Base-by-base conservation (phyloP, 1,140 invertebrate species). In the Drosophila repletoides region DNA sequence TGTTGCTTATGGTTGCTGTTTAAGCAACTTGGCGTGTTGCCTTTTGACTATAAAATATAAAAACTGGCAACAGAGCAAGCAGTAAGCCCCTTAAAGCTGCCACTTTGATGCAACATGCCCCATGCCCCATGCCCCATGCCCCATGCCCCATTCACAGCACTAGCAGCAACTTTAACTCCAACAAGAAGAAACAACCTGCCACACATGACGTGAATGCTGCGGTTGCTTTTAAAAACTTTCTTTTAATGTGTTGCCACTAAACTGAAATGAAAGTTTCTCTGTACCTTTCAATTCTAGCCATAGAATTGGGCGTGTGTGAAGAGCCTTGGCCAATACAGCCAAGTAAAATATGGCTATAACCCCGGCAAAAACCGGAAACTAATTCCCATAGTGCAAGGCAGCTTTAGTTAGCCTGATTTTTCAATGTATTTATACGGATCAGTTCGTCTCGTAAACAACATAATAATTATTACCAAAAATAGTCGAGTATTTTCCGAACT, bases 11-110 rank as follows among this genome's bases (percentile, higher is more conserved):
- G 24, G 40, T 22, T 33, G 41, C 55, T 59, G 28, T 61, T 80
- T 66, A 81, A 81, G 67, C 79, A 86, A 79, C 80, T 86, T 84
- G 79, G 71, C 66, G 66, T 69, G 66, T 69, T 69, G 66, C 49
- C 79, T 84, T 86, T 79, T 72, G 71, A 79, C 80, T 84, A 86
- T 84, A 86, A 84, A 86, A 83, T 84, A 86, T 84, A 86, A 84
- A 86, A 83, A 76, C 61, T 67, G 58, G 33, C 24, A 80, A 51
- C 36, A 26, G 31, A 15, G 17, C 15, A 21, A 66, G 63, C 46
- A 15, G 29, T 45, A 72, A 56, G 53, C 61, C 70, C 65, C 79
- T 84, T 84, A 67, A 86, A 79, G 80, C 69, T 61, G 76, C 72
- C 76, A 75, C 59, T 64, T 68, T 59, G 40, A 63, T 59, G 72